Base-by-base conservation (phyloP, 2,797 vertebrate genomes). In the Orientallactaga sibirica region DNA sequence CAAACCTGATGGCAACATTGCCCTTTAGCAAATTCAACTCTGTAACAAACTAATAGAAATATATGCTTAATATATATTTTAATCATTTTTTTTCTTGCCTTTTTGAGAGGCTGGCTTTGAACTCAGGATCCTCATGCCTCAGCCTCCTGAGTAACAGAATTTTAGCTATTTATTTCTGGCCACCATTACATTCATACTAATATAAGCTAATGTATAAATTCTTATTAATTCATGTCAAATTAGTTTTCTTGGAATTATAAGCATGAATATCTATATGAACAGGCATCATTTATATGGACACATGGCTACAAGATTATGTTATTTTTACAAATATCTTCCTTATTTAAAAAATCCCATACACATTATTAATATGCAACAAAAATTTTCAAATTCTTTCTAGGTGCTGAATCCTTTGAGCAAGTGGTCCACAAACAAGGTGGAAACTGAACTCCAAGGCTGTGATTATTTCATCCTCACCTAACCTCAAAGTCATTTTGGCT, bases 1-100 rank as follows among this genome's bases (percentile, higher is more conserved):
- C 48, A 48, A 48, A 7, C 48, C 48, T 48, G 48, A 48, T 10
- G 8, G 48, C 48, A 48, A 48, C 48, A 48, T 10, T 70, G 20
- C 12, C 41, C 84, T 90, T 88, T 88, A 75, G 62, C 25, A 84
- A 81, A 87, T 87, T 81, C 25, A 67, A 71, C 29, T 92, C 33
- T 48, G 76, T 10, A 71, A 41, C 70, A 37, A 81, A 76, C 22
- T 33, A 15, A 58, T 33, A 61, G 3, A 27, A 29, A 29, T 85
- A 61, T 73, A 41, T 85, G 16, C 14, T 12, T 52, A 24, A 33
- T 5, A 43, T 5, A 81, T 16, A 18, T 71, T 48, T 71, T 58
- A 22, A 29, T 61, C 52, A 37, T 1, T 37, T 84, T 8, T 8
- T 71, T 22, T 85, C 5, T 10, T 25, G 5, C 2, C 71, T 77